These are phyloP conservation scores for Clarias macrocephalus DNA, from an alignment of 2,113 vertebrate genomes.

Conservation along the genomic window DNA sequence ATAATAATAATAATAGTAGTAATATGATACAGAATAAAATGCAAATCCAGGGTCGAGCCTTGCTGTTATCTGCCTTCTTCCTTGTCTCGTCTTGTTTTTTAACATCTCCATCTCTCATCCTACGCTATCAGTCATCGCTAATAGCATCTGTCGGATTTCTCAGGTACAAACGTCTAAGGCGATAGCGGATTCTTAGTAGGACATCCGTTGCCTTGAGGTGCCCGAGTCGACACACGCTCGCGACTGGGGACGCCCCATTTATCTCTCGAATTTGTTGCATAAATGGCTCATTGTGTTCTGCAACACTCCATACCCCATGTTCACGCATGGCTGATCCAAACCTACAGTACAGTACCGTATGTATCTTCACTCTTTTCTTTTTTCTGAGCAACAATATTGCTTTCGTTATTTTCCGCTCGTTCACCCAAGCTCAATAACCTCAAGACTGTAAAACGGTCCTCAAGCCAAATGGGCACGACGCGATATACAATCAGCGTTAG, in stretches of 20 bases:
- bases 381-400: not conserved
- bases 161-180: not conserved
- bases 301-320: slow-evolving; percentile 28
- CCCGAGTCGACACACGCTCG: slow-evolving; percentile 15
- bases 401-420: not conserved
- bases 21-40: slow-evolving; percentile 22
- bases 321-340: not conserved
- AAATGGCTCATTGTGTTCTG: slow-evolving; percentile 27
- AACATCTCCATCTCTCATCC: slow-evolving; percentile 1
- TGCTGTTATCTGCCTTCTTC: not conserved
- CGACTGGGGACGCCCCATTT: slow-evolving; percentile 2
- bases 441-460: slow-evolving; percentile 10
- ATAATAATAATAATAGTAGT: not conserved
- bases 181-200: not conserved
- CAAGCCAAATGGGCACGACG: slow-evolving; percentile 15
- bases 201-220: slow-evolving; percentile 8
- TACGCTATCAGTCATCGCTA: slow-evolving; percentile 6
- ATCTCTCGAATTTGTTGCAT: slow-evolving; percentile 17
- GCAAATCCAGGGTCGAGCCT: slow-evolving; percentile 18
- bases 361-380: not conserved
- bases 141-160: slow-evolving; percentile 3
- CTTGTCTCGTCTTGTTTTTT: slow-evolving; percentile 12
- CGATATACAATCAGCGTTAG: slow-evolving; percentile 4
- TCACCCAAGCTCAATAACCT: slow-evolving; percentile 25
- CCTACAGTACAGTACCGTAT: too few relatives aligned